Evolutionary conservation across 35 echinoderm and acorn worm species (phyloP).

Genomic region (Eucidaris tribuloides): DNA sequence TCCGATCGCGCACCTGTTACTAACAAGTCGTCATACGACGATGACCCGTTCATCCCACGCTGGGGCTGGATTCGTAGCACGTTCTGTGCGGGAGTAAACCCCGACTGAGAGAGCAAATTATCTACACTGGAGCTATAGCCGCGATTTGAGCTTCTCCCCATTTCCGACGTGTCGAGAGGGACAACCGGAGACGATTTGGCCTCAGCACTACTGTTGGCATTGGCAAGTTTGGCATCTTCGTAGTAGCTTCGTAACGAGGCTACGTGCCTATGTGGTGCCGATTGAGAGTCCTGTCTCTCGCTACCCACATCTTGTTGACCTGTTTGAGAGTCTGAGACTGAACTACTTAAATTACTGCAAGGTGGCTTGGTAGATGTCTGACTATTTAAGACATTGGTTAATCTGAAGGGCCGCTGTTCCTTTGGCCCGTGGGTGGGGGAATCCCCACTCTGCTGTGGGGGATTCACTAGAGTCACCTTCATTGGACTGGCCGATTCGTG

Average conservation of each 20-base stretch:
- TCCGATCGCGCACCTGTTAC: conserved; percentile 1
- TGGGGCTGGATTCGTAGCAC: conserved; percentile 12
- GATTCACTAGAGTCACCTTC: conserved; percentile 3
- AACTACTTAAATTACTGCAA: neutral
- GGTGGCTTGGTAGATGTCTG: neutral
- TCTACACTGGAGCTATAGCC: conserved; percentile 39
- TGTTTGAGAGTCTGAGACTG: neutral
- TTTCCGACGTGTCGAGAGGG: neutral
- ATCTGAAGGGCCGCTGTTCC: neutral
- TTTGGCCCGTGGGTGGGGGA: neutral
- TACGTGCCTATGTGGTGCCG: conserved; percentile 24
- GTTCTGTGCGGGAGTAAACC: neutral
- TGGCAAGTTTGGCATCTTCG: conserved; percentile 44
- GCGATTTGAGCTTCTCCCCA: neutral
- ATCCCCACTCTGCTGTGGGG: neutral
- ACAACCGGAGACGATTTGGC: neutral
- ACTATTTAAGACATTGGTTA: conserved; percentile 8
- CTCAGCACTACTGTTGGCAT: neutral
- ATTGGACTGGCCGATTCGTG: conserved; percentile 10
- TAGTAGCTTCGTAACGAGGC: conserved; percentile 7
- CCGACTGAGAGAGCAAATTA: conserved; percentile 20
- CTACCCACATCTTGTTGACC: neutral
- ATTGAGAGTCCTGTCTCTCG: conserved; percentile 8
- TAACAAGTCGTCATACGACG: conserved; percentile 38
- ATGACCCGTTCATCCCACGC: conserved; percentile 21